phyloP scores from a whole-genome alignment of 2,888 invertebrate species.

The Nemurella pictetii region DNA sequence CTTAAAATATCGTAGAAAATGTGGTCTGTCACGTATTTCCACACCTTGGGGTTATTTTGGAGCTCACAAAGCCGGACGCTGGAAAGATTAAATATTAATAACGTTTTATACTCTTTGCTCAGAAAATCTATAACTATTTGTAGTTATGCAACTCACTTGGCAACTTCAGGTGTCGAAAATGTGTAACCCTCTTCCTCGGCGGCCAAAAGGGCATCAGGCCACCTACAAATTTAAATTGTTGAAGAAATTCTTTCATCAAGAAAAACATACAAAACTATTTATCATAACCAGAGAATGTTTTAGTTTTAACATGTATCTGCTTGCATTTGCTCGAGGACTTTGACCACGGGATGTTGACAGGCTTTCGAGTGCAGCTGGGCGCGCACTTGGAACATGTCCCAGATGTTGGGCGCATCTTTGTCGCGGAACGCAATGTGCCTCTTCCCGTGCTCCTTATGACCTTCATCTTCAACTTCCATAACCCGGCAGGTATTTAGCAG shows the following conservation, averaged over 20 bases:
- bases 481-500: slow-evolving; percentile 53
- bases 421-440: slow-evolving; percentile 54
- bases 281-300: neutral
- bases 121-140: neutral
- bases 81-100: neutral
- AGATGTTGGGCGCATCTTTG: slow-evolving; percentile 54
- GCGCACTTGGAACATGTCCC: slow-evolving; percentile 56
- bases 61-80: slow-evolving; percentile 46
- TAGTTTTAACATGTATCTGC: slow-evolving; percentile 35
- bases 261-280: too few relatives aligned
- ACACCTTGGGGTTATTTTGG: slow-evolving; percentile 44
- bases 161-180: slow-evolving; percentile 26
- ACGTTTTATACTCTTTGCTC: too few relatives aligned
- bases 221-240: slow-evolving; percentile 39
- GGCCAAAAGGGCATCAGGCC: slow-evolving; percentile 45
- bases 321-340: slow-evolving; percentile 55
- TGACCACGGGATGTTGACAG: slow-evolving; percentile 55
- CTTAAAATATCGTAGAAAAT: slow-evolving; percentile 46
- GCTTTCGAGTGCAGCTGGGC: slow-evolving; percentile 54
- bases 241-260: too few relatives aligned
- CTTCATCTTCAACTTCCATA: slow-evolving; percentile 40
- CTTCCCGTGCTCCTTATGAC: slow-evolving; percentile 35
- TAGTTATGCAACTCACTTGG: slow-evolving; percentile 24
- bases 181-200: slow-evolving; percentile 42
- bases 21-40: slow-evolving; percentile 47